Evolutionary conservation across 2,888 invertebrate genomes (phyloP).

Genomic region (Drosophila meridionalis): DNA sequence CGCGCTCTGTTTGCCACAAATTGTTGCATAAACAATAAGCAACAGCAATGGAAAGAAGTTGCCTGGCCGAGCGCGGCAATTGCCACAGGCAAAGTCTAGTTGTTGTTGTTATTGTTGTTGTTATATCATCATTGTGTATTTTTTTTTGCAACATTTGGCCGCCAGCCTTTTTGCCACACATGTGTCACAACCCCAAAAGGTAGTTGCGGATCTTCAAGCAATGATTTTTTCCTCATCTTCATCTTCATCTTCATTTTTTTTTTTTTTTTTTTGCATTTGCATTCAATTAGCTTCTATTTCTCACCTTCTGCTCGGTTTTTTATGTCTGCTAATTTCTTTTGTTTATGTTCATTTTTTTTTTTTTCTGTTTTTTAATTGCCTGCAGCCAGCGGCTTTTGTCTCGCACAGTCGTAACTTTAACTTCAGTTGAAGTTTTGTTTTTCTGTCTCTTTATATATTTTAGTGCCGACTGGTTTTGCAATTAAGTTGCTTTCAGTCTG

Average conservation of each 20-base stretch:
- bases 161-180: constrained; percentile 56
- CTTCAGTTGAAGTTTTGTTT: constrained; percentile 35
- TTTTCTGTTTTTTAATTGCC: constrained; percentile 56
- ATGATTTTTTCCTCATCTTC: neutral
- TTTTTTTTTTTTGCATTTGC: constrained; percentile 54
- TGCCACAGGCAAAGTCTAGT: constrained; percentile 38
- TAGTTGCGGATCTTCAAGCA: constrained; percentile 19
- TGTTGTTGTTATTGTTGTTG: constrained; percentile 25
- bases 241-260: too few relatives aligned
- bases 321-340: constrained; percentile 64
- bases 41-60: constrained; percentile 43
- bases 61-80: constrained; percentile 49
- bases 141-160: constrained; percentile 48
- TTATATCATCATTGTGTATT: constrained; percentile 61
- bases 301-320: constrained; percentile 60
- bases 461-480: constrained; percentile 53
- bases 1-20: constrained; percentile 76
- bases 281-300: constrained; percentile 77
- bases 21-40: constrained; percentile 67
- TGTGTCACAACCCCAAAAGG: constrained; percentile 55
- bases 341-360: constrained; percentile 41
- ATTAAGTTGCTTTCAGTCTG: constrained; percentile 51
- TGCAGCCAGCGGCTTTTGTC: constrained; percentile 17
- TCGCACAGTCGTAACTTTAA: constrained; percentile 11
- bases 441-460: constrained; percentile 12